Evolutionary conservation across 2,888 invertebrate species (phyloP).

Genomic region (Miltochrista miniata): DNA sequence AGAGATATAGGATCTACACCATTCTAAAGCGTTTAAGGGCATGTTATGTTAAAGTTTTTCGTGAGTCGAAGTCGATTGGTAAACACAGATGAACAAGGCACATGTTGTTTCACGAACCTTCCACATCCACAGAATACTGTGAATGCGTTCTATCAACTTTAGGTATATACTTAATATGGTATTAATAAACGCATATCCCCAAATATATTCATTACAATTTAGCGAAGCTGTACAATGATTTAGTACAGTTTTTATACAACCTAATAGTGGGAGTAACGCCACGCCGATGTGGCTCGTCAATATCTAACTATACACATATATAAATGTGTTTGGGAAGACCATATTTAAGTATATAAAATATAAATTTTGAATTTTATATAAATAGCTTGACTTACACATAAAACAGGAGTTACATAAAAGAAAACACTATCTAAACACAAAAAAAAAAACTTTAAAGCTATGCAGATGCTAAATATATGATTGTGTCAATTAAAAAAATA

Average conservation of each 20-base stretch:
- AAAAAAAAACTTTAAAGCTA: no score
- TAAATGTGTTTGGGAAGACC: constrained; percentile 15
- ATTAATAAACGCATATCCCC: constrained; percentile 3
- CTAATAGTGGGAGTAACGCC: neutral
- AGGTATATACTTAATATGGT: neutral
- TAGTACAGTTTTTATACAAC: neutral
- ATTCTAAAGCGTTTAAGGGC: no score
- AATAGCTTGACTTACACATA: no score
- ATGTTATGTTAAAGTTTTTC: no score
- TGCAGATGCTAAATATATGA: neutral
- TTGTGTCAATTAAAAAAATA: neutral
- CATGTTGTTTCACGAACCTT: no score
- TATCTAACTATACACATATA: constrained; percentile 8
- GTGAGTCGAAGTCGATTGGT: no score
- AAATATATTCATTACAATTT: neutral
- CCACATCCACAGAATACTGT: no score
- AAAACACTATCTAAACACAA: neutral
- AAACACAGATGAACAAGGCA: no score
- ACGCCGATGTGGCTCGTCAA: constrained; percentile 11
- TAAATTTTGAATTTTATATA: constrained; percentile 12
- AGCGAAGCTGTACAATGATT: constrained; percentile 4
- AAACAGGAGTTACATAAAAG: neutral
- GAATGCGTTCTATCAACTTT: no score
- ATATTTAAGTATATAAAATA: constrained; percentile 8
- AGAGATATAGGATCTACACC: no score